phyloP scores from a whole-genome alignment of 2,113 vertebrate genomes.

The Platanista minor region DNA sequence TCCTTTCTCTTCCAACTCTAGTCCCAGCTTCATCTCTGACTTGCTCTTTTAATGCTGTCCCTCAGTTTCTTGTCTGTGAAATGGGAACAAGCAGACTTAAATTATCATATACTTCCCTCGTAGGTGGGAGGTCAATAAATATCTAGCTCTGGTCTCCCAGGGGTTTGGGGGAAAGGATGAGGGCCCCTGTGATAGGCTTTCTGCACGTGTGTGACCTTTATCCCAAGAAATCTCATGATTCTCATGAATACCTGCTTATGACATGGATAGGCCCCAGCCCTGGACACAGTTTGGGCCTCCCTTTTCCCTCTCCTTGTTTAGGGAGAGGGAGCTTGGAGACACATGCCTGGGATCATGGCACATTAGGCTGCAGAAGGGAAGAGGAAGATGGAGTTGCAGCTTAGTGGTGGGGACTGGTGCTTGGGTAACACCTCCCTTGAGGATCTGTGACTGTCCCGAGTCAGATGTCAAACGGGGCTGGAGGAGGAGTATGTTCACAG shows the following conservation, averaged over 20 bases:
- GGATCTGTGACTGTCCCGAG: background rate
- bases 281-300: background rate
- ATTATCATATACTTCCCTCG: background rate
- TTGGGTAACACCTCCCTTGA: background rate
- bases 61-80: background rate
- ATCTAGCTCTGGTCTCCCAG: background rate
- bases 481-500: background rate
- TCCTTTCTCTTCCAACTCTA: background rate
- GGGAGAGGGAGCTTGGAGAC: background rate
- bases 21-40: background rate
- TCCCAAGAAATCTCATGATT: background rate
- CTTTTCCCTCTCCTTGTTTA: background rate
- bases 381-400: background rate
- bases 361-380: background rate
- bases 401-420: background rate
- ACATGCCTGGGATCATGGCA: background rate
- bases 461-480: background rate
- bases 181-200: background rate
- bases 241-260: background rate
- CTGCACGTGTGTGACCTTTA: background rate
- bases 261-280: background rate
- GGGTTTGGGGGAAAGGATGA: background rate
- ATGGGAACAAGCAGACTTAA: background rate
- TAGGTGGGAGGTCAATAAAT: background rate
- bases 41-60: background rate